Evolutionary conservation across 2,113 vertebrate species (phyloP), one percentile per base, ranked within the genome.

Genomic region (Nothoprocta perdicaria): DNA sequence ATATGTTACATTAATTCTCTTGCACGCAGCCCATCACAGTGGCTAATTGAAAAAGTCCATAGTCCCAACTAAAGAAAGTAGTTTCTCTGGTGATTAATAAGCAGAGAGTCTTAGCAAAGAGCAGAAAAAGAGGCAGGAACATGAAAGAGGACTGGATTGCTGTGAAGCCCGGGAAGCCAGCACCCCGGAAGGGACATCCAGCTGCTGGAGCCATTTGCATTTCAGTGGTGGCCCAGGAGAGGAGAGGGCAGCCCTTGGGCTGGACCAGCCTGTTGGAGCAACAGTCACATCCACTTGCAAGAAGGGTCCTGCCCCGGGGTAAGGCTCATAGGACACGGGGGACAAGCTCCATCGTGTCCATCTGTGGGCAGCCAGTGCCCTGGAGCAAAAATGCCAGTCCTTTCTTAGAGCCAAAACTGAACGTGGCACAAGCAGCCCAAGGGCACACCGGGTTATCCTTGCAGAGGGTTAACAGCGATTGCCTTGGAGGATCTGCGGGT

Each of bases 1-100:
- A 92, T 91, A 95, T 95, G 95, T 92, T 86, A 63, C 76, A 81
- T 74, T 76, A 73, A 88, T 91, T 88, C 82, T 22, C 73, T 86
- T 91, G 71, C 88, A 80, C 33, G 48, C 86, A 75, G 86, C 94
- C 92, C 57, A 16, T 90, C 72, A 33, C 29, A 63, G 48, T 1
- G 46, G 69, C 46, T 93, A 90, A 94, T 84, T 81, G 92, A 71
- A 67, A 88, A 89, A 35, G 82, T 67, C 88, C 68, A 89, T 46
- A 63, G 71, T 69, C 75, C 48, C 79, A 16, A 86, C 66, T 24
- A 76, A 82, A 79, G 31, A 4, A 77, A 92, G 65, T 24, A 2
- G 22, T 72, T 71, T 74, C 69, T 50, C 69, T 86, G 45, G 27
- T 67, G 81, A 50, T 78, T 86, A 84, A 65, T 29, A 17, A 65